A percentile compares a stretch with the other conserved stretches of the same genome.
These are phyloP conservation scores for Kryptolebias ocellatus DNA, from an alignment of 2,797 vertebrate genomes.

Conservation along the genomic window DNA sequence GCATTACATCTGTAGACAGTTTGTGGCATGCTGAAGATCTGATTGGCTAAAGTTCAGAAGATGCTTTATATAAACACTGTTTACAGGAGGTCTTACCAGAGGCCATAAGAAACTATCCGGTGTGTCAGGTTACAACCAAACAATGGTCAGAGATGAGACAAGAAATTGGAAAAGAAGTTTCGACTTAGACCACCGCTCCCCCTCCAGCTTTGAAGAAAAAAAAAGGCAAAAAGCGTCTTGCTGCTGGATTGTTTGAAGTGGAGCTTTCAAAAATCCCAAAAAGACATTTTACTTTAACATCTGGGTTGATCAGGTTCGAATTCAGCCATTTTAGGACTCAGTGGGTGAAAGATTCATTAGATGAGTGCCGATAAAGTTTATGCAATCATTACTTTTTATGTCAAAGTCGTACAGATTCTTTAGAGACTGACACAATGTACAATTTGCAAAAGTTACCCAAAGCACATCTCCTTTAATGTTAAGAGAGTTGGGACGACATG, in stretches of 20 bases:
- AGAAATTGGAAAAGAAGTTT: too few relatives aligned
- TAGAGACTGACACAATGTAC: too few relatives aligned
- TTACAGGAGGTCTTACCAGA: background rate
- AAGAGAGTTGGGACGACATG: constrained; percentile 19
- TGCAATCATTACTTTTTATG: constrained; percentile 47
- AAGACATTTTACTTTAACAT: background rate
- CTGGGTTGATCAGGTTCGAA: background rate
- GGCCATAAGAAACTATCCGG: background rate
- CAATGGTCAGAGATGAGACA: background rate
- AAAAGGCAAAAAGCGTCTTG: background rate
- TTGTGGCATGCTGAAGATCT: too few relatives aligned
- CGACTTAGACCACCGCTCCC: background rate
- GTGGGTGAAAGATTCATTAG: too few relatives aligned
- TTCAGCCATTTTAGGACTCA: background rate
- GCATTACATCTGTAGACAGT: too few relatives aligned
- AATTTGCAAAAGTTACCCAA: too few relatives aligned
- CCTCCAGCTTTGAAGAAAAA: background rate
- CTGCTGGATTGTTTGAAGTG: background rate
- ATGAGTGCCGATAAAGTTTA: constrained; percentile 40
- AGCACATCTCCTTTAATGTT: constrained; percentile 6
- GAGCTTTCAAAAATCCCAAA: background rate
- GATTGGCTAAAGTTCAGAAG: too few relatives aligned
- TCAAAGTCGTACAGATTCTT: constrained; percentile 9
- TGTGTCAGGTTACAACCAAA: background rate
- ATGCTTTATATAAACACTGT: background rate